These are phyloP conservation scores for Perca schrenkii DNA, from an alignment of 2,113 vertebrate species.

Conservation along the genomic window DNA sequence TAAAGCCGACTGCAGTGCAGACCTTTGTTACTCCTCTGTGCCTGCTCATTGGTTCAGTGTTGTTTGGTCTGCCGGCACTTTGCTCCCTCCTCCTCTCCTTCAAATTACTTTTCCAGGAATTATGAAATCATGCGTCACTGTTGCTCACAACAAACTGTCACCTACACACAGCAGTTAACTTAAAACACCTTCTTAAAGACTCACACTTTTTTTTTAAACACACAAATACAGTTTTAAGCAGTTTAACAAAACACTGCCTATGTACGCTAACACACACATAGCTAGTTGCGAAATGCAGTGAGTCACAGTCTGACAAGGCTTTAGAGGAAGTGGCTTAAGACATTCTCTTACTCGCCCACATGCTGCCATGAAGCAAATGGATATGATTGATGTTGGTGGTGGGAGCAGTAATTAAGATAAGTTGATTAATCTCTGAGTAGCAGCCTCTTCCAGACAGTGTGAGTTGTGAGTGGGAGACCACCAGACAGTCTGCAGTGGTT, in stretches of 20 bases:
- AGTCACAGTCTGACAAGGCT: conserved; percentile 45
- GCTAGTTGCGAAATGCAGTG: conserved; percentile 60
- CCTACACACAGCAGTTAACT: conserved; percentile 7
- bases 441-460: conserved; percentile 25
- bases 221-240: neutral
- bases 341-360: conserved; percentile 42
- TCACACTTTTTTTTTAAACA: neutral
- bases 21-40: neutral
- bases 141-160: neutral
- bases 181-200: neutral
- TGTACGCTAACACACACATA: neutral
- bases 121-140: conserved; percentile 34
- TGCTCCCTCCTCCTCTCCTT: neutral
- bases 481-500: conserved; percentile 48
- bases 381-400: conserved; percentile 47
- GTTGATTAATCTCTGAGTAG: conserved; percentile 21
- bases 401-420: conserved; percentile 21
- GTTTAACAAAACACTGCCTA: neutral
- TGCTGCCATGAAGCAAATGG: conserved; percentile 17
- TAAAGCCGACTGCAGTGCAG: neutral
- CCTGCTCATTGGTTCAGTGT: conserved; percentile 9
- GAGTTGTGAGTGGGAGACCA: conserved; percentile 49
- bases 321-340: conserved; percentile 6
- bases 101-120: conserved; percentile 13
- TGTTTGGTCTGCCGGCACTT: conserved; percentile 14